Evolutionary conservation across 2,888 invertebrate genomes (phyloP).

Genomic region (Antitype chi): DNA sequence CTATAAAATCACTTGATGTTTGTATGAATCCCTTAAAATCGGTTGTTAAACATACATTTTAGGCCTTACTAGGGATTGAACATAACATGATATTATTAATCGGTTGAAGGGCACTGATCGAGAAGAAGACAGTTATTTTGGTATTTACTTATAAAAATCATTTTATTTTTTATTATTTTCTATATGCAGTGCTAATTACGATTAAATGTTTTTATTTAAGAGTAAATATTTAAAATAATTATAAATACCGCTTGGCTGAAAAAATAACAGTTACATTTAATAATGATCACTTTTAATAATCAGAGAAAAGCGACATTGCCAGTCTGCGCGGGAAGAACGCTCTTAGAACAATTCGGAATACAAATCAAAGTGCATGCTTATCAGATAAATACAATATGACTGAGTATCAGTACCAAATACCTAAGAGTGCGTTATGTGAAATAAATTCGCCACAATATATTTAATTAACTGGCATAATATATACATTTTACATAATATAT

Average conservation of each 20-base stretch:
- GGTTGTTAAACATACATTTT: background rate
- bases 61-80: constrained; percentile 4
- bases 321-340: no score
- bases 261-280: no score
- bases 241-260: no score
- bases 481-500: constrained; percentile 10
- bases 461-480: background rate
- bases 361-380: constrained; percentile 4
- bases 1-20: background rate
- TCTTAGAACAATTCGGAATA: background rate
- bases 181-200: no score
- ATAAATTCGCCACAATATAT: background rate
- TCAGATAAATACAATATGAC: background rate
- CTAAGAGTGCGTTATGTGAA: constrained; percentile 25
- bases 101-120: background rate
- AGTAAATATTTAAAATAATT: no score
- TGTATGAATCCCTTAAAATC: constrained; percentile 19
- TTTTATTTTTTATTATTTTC: no score
- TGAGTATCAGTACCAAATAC: constrained; percentile 16
- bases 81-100: background rate
- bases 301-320: no score
- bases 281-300: no score
- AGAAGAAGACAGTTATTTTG: background rate
- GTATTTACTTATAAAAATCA: no score
- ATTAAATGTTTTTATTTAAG: no score